Conservation (phyloP, 2,797 vertebrate species). For the Clamator glandarius region DNA sequence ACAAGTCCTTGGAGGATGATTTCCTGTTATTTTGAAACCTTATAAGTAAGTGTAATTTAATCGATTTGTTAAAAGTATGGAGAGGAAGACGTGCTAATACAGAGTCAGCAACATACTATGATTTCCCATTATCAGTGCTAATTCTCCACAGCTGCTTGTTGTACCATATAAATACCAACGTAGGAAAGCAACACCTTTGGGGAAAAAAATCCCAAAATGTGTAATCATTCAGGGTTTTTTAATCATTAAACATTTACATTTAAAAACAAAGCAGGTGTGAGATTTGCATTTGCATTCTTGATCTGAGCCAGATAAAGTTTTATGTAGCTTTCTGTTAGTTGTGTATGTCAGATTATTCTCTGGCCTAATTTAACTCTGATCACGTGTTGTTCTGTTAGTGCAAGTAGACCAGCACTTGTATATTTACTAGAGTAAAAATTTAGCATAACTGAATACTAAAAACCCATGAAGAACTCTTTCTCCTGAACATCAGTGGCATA, state of each 20-base stretch:
- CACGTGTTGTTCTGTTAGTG: background rate
- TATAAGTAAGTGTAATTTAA: background rate
- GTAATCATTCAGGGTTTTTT: background rate
- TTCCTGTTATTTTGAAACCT: background rate
- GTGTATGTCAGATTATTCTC: background rate
- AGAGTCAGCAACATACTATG: background rate
- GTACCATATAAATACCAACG: background rate
- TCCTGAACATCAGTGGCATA: conserved; percentile 3
- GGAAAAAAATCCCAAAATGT: background rate
- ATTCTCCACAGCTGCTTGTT: background rate
- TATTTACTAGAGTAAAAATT: background rate
- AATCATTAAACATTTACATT: background rate
- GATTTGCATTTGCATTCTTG: background rate
- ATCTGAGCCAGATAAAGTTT: background rate
- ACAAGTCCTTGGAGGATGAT: background rate
- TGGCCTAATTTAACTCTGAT: background rate
- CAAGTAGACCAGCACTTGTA: background rate
- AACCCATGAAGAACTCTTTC: background rate
- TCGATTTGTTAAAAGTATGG: background rate
- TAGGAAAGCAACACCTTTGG: background rate
- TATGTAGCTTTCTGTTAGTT: background rate
- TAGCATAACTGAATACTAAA: background rate
- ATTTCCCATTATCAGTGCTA: background rate
- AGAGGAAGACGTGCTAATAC: background rate
- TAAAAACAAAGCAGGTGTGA: background rate